Conservation (phyloP, 2,113 vertebrate genomes). For the Amphilophus citrinellus region DNA sequence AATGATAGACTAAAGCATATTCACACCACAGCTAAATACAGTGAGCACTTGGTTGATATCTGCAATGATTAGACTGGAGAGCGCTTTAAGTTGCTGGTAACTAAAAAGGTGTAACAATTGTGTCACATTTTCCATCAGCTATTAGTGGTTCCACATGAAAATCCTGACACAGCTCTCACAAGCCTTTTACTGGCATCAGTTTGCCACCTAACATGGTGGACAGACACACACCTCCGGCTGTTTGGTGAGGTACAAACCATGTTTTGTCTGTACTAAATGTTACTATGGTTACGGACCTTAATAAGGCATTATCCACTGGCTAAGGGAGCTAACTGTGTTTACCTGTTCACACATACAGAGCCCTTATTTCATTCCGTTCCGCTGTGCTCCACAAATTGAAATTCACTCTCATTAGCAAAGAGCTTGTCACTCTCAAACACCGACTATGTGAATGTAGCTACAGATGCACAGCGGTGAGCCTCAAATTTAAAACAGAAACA, state of each 20-base stretch:
- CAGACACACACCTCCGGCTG: not conserved
- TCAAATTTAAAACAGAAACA: not conserved
- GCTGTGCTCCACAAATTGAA: conserved; percentile 40
- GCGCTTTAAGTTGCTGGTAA: not conserved
- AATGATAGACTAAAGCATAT: not conserved
- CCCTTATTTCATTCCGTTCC: conserved; percentile 31
- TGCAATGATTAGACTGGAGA: conserved; percentile 2
- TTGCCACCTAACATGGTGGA: not conserved
- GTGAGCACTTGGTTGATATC: not conserved
- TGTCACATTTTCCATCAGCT: not conserved
- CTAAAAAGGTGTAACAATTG: not conserved
- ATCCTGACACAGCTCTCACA: not conserved
- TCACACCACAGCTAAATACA: conserved; percentile 5
- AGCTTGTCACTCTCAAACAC: conserved; percentile 33
- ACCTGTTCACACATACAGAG: conserved; percentile 22
- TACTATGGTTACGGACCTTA: conserved; percentile 46
- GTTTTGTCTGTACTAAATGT: conserved; percentile 24
- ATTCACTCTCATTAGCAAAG: conserved; percentile 46
- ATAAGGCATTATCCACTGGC: conserved; percentile 41
- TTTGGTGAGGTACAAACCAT: conserved; percentile 11
- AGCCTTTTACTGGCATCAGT: not conserved
- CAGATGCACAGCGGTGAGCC: conserved; percentile 30
- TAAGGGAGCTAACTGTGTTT: conserved; percentile 26
- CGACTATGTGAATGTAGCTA: conserved; percentile 9
- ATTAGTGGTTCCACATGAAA: not conserved